These are phyloP conservation scores for Paradoxurus hermaphroditus DNA, from an alignment of 2,113 vertebrate species.

Conservation along the genomic window DNA sequence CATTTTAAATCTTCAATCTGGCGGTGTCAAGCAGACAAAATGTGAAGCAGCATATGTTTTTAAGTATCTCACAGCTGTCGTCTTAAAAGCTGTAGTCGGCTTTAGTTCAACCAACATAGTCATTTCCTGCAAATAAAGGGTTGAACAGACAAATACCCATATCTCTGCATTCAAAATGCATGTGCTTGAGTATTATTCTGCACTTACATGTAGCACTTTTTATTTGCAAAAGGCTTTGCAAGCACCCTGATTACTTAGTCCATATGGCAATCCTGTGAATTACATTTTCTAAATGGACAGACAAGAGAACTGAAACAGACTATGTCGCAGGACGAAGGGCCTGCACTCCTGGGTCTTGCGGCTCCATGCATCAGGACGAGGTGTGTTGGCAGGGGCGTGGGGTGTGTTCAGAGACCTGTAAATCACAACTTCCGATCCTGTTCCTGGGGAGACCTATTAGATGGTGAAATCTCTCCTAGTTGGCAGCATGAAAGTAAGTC, in stretches of 20 bases:
- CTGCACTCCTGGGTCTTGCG: neutral
- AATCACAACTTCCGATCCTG: neutral
- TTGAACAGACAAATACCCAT: conserved; percentile 1
- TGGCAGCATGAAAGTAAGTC: neutral
- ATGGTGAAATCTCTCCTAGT: neutral
- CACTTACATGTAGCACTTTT: neutral
- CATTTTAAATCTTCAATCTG: conserved; percentile 60
- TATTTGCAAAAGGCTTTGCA: neutral
- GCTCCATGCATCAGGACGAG: neutral
- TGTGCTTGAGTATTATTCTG: neutral
- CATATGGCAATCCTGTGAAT: neutral
- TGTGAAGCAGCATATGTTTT: conserved; percentile 68
- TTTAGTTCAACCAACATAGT: conserved; percentile 58
- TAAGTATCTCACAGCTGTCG: conserved; percentile 63
- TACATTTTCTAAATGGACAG: neutral
- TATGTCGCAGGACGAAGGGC: neutral
- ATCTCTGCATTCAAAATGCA: conserved; percentile 34
- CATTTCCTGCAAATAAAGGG: conserved; percentile 59
- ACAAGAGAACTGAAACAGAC: neutral
- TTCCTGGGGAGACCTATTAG: neutral
- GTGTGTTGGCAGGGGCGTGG: neutral
- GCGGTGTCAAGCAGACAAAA: conserved; percentile 45
- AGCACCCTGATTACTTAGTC: neutral
- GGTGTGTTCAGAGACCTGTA: neutral
- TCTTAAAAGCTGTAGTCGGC: conserved; percentile 32